Base-by-base conservation (phyloP, 2,888 invertebrate genomes). In the Glaucopsyche alexis region DNA sequence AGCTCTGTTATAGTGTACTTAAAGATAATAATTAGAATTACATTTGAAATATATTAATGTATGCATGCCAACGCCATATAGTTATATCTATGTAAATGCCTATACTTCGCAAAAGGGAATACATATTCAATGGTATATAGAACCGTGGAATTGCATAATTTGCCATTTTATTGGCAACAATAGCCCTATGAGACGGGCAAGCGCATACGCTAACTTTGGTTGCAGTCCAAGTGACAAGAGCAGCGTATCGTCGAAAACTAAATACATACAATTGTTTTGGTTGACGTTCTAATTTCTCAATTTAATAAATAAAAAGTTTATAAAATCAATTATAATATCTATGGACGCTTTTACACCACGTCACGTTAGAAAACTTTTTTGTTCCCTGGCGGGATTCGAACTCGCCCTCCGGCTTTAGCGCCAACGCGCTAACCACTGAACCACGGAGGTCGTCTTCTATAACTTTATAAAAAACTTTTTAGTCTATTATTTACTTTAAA, bases 101-200 rank as follows among this genome's bases (percentile, higher is more conserved):
- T 77, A 77, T 77, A 75, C 75, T 75, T 73, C 71, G 76, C 76
- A 76, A 74, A 75, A 77, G 72, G 74, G 74, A 78, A 81, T 82
- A 80, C 80, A 82, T 83, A 83, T 83, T 82, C 82, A 82, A 75
- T 78, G 77, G 78, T 75, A 74, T 77, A 76, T 77, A 75, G 72
- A 77, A 77, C 76, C 82, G 81, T 83, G 82, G 79, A 76, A 80
- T 80, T 78, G 83, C 83, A 83, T 83, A 83, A 83, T 82, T 81
- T 81, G 81, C 80, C 78, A 78, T 80, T 82, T 81, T 81, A 82
- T 81, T 81, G 80, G 79, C 82, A 81, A 82, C 82, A 83, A 83
- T 82, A 76, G 79, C 74, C 74, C 77, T 79, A 76, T 77, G 78
- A 78, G 80, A 74, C 75, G 77, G 79, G 77, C 75, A 71, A 74